Conservation (phyloP, 2,888 invertebrate genomes). For the Buathra laborator region DNA sequence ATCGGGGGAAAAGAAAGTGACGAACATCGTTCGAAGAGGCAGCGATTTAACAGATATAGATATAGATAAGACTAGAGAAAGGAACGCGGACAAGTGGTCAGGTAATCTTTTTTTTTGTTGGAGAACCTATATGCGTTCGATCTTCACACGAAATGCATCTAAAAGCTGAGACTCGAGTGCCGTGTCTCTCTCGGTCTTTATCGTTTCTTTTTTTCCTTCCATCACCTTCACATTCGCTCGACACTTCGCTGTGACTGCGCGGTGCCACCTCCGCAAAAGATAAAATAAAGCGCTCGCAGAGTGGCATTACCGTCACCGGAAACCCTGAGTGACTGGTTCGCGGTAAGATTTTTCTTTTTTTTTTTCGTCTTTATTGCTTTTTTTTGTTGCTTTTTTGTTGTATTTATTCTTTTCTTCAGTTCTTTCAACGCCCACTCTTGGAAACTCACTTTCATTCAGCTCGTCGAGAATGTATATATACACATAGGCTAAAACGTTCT, state of each 20-base stretch:
- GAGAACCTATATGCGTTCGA: slow-evolving; percentile 75
- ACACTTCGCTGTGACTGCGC: slow-evolving; percentile 16
- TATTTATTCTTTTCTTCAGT: slow-evolving; percentile 60
- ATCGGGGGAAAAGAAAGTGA: slow-evolving; percentile 1
- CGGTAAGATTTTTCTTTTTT: slow-evolving; percentile 44
- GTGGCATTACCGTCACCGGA: slow-evolving; percentile 77
- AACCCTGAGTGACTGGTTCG: slow-evolving; percentile 70
- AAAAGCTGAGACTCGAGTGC: slow-evolving; percentile 66
- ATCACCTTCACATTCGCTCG: slow-evolving; percentile 46
- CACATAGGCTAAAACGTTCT: slow-evolving; percentile 1
- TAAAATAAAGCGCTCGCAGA: slow-evolving; percentile 74
- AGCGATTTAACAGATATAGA: neutral
- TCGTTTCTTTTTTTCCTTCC: slow-evolving; percentile 52
- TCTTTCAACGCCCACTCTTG: slow-evolving; percentile 36
- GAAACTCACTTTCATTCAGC: slow-evolving; percentile 27
- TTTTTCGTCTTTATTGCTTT: slow-evolving; percentile 31
- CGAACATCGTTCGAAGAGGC: slow-evolving; percentile 1
- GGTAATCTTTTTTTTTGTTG: slow-evolving; percentile 76
- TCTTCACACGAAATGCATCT: slow-evolving; percentile 77
- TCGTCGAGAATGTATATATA: slow-evolving; percentile 6
- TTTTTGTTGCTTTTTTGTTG: slow-evolving; percentile 19
- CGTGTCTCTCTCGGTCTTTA: slow-evolving; percentile 22
- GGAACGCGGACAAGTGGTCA: slow-evolving; percentile 67
- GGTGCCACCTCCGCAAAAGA: slow-evolving; percentile 66
- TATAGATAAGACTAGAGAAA: slow-evolving; percentile 27